Evolutionary conservation across 1,140 invertebrate genomes (phyloP), one percentile per base, ranked within the genome.

Genomic region (Microplitis mediator): DNA sequence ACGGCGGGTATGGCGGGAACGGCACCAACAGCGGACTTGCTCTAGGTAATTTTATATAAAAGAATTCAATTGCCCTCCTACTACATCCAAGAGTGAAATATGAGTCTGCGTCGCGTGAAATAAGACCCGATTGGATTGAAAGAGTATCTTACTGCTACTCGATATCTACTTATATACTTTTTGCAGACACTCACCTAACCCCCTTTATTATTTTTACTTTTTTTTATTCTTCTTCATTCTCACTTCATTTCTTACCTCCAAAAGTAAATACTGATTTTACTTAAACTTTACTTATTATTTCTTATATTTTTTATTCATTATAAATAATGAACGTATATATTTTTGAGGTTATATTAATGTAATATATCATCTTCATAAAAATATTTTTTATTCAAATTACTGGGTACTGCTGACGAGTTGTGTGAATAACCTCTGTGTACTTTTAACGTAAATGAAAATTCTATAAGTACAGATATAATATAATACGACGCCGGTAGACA

Each of bases 51-150:
- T 66, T 66, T 66, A 51, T 66, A 66, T 66, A 51, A 51, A 66
- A 52, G 80, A 80, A 83, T 83, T 82, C 81, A 82, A 83, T 83
- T 82, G 81, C 75, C 78, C 77, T 77, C 35, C 56, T 81, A 45
- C 39, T 45, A 78, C 76, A 78, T 75, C 70, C 75, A 69, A 69
- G 75, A 76, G 76, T 82, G 82, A 83, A 82, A 83, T 83, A 83
- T 82, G 80, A 83, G 81, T 77, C 81, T 80, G 75, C 71, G 75
- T 76, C 73, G 74, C 71, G 79, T 80, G 79, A 83, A 82, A 83
- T 82, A 82, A 81, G 78, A 82, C 75, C 78, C 82, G 80, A 82
- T 81, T 82, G 78, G 75, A 83, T 83, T 79, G 81, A 80, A 81
- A 80, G 80, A 79, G 79, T 82, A 81, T 80, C 79, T 81, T 75